A percentile compares a stretch with the other conserved stretches of the same genome.
Evolutionary conservation across 1,140 invertebrate genomes (phyloP).

Genomic region (Macrostomum lignano): DNA sequence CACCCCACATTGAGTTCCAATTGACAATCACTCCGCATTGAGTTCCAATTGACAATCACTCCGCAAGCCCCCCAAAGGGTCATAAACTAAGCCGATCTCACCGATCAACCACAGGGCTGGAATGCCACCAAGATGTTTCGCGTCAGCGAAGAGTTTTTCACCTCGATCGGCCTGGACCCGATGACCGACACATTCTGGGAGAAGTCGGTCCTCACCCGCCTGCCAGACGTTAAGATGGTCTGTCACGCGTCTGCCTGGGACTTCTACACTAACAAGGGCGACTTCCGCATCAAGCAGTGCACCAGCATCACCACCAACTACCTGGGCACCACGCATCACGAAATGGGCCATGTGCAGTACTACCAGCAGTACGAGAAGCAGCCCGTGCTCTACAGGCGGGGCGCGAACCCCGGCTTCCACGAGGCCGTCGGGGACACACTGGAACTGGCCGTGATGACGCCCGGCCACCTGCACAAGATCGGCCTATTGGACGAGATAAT

Average conservation of each 20-base stretch:
- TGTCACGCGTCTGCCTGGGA: conserved; percentile 82
- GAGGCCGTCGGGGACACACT: conserved; percentile 71
- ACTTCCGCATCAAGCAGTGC: conserved; percentile 32
- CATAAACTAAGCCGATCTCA: no score
- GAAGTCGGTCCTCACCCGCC: conserved; percentile 31
- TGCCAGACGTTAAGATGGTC: conserved; percentile 35
- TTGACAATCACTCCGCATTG: no score
- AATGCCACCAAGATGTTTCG: conserved; percentile 35
- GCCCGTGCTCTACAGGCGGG: conserved; percentile 38
- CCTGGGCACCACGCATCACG: conserved; percentile 42
- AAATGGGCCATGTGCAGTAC: conserved; percentile 50
- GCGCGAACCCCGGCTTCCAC: conserved; percentile 49
- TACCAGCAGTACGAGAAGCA: conserved; percentile 41
- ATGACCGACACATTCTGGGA: conserved; percentile 40
- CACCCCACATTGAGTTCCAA: no score
- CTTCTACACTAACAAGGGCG: conserved; percentile 53
- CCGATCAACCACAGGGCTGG: no score
- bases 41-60: no score
- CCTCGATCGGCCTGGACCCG: conserved; percentile 46
- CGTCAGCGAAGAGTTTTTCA: conserved; percentile 57
- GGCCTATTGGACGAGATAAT: conserved; percentile 44
- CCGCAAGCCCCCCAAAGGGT: no score
- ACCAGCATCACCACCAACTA: conserved; percentile 31
- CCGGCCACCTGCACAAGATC: conserved; percentile 47
- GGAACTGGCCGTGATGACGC: conserved; percentile 48